These are phyloP conservation scores for Monomorium pharaonis DNA, from an alignment of 1,140 invertebrate genomes.

Conservation along the genomic window DNA sequence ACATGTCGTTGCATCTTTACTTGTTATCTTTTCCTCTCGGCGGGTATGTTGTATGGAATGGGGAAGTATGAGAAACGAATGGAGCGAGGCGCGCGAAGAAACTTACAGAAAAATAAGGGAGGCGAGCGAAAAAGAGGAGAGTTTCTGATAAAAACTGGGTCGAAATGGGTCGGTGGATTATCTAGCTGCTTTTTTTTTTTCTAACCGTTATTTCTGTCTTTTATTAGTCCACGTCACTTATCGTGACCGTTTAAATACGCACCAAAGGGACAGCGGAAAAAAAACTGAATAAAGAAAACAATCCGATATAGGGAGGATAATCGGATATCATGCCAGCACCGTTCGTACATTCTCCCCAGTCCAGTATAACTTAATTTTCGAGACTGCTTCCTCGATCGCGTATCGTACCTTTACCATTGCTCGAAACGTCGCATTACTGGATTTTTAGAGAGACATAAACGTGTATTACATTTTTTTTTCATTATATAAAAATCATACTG, in stretches of 20 bases:
- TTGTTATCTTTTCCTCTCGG: constrained; percentile 64
- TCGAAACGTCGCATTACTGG: background rate
- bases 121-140: constrained; percentile 20
- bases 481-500: background rate
- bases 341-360: constrained; percentile 49
- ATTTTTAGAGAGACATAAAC: background rate
- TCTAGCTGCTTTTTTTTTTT: constrained; percentile 54
- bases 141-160: constrained; percentile 60
- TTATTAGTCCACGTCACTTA: constrained; percentile 58
- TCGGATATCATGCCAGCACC: constrained; percentile 35
- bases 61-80: background rate
- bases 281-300: constrained; percentile 46
- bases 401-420: background rate
- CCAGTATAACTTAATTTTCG: constrained; percentile 31
- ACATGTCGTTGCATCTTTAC: constrained; percentile 44
- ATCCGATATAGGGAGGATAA: constrained; percentile 60
- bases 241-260: constrained; percentile 46
- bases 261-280: constrained; percentile 22
- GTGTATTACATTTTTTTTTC: background rate
- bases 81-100: background rate
- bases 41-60: constrained; percentile 13
- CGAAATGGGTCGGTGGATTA: constrained; percentile 61
- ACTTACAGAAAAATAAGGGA: constrained; percentile 44
- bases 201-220: constrained; percentile 63
- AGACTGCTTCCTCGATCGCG: background rate